Conservation (phyloP, 2,113 vertebrate species). For the Mesocricetus auratus region DNA sequence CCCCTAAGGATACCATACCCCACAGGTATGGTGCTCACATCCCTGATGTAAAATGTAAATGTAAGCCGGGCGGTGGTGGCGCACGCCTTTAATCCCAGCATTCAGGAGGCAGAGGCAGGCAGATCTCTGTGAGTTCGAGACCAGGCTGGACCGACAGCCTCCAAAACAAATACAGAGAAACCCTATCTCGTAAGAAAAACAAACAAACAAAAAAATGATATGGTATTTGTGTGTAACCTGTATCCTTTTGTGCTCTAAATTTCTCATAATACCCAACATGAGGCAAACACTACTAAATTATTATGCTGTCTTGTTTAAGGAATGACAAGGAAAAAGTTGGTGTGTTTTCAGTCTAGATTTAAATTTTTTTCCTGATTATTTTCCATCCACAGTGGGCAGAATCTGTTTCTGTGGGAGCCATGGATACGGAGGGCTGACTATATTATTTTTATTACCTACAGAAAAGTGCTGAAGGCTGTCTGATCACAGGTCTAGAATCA, state of each 20-base stretch:
- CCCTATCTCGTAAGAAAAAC: too few relatives aligned
- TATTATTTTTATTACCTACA: conserved; percentile 25
- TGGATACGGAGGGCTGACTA: not conserved
- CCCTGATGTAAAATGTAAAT: not conserved
- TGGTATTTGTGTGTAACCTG: not conserved
- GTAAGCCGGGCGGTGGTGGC: too few relatives aligned
- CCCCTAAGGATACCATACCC: not conserved
- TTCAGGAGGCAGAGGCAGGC: too few relatives aligned
- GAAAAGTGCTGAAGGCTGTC: not conserved
- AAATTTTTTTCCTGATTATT: not conserved
- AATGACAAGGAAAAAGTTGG: not conserved
- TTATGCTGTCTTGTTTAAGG: not conserved
- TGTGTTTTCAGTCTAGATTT: not conserved
- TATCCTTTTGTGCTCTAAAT: too few relatives aligned
- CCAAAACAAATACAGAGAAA: too few relatives aligned
- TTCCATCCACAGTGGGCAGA: not conserved
- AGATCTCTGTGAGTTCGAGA: too few relatives aligned
- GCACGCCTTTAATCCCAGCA: too few relatives aligned
- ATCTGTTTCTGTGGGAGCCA: not conserved
- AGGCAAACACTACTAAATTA: not conserved
- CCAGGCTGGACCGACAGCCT: too few relatives aligned
- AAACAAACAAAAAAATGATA: too few relatives aligned
- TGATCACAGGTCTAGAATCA: not conserved
- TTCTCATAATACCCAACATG: not conserved
- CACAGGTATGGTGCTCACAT: not conserved